Base-by-base conservation (phyloP, 2,797 vertebrate species). In the Acanthiza pusilla region DNA sequence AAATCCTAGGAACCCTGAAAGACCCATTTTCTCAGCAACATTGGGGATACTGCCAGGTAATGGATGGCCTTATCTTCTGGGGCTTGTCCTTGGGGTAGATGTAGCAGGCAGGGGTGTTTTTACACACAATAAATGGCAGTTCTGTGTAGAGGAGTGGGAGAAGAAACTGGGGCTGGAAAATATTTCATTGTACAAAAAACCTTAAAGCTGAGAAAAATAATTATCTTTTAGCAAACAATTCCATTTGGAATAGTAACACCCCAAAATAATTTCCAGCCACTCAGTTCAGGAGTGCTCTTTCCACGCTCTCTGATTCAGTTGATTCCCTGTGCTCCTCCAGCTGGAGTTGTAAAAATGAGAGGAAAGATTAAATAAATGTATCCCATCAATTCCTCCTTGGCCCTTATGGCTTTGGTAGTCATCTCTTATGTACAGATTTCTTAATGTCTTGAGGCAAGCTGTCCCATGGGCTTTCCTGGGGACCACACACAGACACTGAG, bases 401-500 rank as follows among this genome's bases (percentile, higher is more conserved):
- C 71, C 60, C 16, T 45, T 21, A 45, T 21, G 45, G 45, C 45
- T 89, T 89, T 1, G 10, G 23, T 50, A 72, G 58, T 22, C 70
- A 84, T 65, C 85, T 86, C 63, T 22, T 94, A 77, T 82, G 27
- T 55, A 76, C 48, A 65, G 63, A 86, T 73, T 90, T 79, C 91
- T 83, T 78, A 70, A 62, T 93, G 80, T 87, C 74, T 82, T 29
- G 38, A 88, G 83, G 74, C 79, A 79, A 40, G 51, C 45, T 85
- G 57, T 95, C 93, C 89, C 85, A 18, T 90, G 91, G 92, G 62
- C 77, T 90, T 89, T 89, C 45, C 67, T 67, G 78, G 72, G 77
- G 95, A 95, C 92, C 96, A 95, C 96, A 96, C 95, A 96, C 86
- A 94, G 63, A 36, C 87, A 66, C 82, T 60, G 63, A 45, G 34